A percentile compares a stretch with the other conserved stretches of the same genome.
Evolutionary conservation across 53 echinoderm and acorn worm species (phyloP).

Genomic region (Paelopatides confundens): DNA sequence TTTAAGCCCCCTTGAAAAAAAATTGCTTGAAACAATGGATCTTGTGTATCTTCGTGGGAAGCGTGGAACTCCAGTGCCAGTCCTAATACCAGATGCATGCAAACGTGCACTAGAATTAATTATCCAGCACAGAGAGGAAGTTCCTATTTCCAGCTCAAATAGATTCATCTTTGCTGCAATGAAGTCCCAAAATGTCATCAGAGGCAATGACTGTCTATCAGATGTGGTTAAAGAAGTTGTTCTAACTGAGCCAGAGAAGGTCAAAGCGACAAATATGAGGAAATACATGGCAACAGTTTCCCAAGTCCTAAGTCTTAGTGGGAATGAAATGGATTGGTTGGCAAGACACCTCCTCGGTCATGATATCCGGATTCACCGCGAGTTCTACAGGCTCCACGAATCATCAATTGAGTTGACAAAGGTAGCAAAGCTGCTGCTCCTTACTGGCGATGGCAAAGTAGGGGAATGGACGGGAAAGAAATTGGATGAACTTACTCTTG

Average conservation of each 20-base stretch:
- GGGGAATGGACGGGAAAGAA: conserved; percentile 57
- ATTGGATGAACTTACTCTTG: conserved; percentile 48
- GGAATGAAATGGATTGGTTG: conserved; percentile 61
- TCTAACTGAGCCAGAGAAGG: conserved; percentile 36
- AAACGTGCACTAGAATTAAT: conserved; percentile 15
- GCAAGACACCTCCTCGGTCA: conserved; percentile 53
- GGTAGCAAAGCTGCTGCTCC: conserved; percentile 64
- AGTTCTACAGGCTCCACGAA: conserved; percentile 58
- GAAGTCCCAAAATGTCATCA: conserved; percentile 40
- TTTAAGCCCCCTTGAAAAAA: conserved; percentile 36
- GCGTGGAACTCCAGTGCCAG: conserved; percentile 43
- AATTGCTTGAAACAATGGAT: not conserved
- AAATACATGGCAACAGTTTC: conserved; percentile 57
- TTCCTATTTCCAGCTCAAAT: conserved; percentile 49
- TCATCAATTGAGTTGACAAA: conserved; percentile 48
- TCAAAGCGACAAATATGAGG: conserved; percentile 49
- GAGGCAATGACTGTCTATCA: not conserved
- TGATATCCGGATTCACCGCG: conserved; percentile 49
- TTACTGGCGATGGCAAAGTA: conserved; percentile 55
- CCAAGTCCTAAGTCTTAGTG: conserved; percentile 43
- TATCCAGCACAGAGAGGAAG: conserved; percentile 10
- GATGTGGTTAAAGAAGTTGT: conserved; percentile 35
- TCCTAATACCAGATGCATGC: not conserved
- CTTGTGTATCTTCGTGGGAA: not conserved
- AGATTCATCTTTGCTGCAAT: conserved; percentile 59